Evolutionary conservation across 2,888 invertebrate genomes (phyloP), one percentile per base, ranked within the genome.

Genomic region (Amphipyra tragopoginis): DNA sequence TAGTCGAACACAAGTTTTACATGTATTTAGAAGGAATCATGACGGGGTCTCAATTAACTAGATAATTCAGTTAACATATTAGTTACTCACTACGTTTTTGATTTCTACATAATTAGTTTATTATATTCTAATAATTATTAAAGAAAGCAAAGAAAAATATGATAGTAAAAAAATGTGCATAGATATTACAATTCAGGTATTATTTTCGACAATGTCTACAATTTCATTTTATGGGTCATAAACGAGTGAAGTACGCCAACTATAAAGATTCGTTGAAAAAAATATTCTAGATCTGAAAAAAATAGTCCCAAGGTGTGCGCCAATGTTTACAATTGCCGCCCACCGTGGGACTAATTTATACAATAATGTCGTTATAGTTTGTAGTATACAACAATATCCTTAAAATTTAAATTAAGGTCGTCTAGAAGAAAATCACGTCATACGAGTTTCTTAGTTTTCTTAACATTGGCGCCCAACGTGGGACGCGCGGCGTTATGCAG

Each of bases 391-490:
- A 21, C 1, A 21, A 2, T 21, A 2, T 21, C 21, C 3, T 14
- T 14, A 14, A 29, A 59, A n/a, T 0, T 33, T 15, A 11, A 11
- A 8, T 11, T 38, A 10, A n/a, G n/a, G n/a, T 33, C 8, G 9
- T 5, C 1, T 33, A 33, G 33, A 33, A 33, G 14, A 33, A 38
- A 49, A 14, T 29, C 1, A 21, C 6, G n/a, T 21, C 38, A 42
- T 10, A 38, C 0, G 11, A 47, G 13, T 38, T 50, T 58, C 11
- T 33, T 10, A 38, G 29, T 29, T 21, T 58, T 54, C 11, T 65
- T 61, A 61, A 69, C 49, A 63, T 51, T 66, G 68, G 50, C 59
- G 66, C 61, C 61, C 62, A 50, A 34, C 58, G 51, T 63, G 77
- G 66, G 53, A 43, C 65, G 10, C 11, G 29, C n/a, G 36, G 15